Evolutionary conservation across 2,888 invertebrate genomes (phyloP), one percentile per base, ranked within the genome.

Genomic region (Merodon equestris): DNA sequence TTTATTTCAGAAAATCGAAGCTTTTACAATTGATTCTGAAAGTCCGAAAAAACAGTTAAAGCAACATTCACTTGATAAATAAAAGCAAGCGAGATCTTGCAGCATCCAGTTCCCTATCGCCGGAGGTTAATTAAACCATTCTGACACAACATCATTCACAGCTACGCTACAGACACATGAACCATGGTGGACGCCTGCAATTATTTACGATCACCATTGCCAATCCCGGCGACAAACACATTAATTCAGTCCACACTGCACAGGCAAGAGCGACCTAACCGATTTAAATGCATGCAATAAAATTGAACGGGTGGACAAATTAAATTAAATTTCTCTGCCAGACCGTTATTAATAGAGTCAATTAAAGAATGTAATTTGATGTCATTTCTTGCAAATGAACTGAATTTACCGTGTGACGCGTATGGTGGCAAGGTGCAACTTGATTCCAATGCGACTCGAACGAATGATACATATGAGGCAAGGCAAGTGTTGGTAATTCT

Each of bases 361-460:
- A 79, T 74, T 79, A 70, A 50, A 36, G 42, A 60, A 60, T 74
- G 73, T 79, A 70, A 74, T 79, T 74, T 47, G 9, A 58, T 64
- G 54, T 63, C 54, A 73, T 68, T 63, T 68, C 44, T 48, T 48
- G 38, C 3, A 38, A 17, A 45, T 72, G 45, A 56, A 51, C 47
- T 42, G 12, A 56, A 57, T 56, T 74, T 36, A 66, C 54, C 54
- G 27, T 15, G 13, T 9, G 36, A 13, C 9, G 42, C 44, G 13
- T 34, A n/a, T 18, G 12, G 19, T 19, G 63, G 54, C 17, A 38
- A 45, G 51, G 42, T 58, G 42, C 2, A 34, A 51, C 47, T 47
- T 47, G 45, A 15, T 58, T 58, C 47, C 27, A 66, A 53, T 19
- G 53, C 61, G 38, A 18, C 19, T 27, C 27, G 3, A 7, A 27